Conservation (phyloP, 2,797 vertebrate species). For the Microctenopoma steveboyesi region DNA sequence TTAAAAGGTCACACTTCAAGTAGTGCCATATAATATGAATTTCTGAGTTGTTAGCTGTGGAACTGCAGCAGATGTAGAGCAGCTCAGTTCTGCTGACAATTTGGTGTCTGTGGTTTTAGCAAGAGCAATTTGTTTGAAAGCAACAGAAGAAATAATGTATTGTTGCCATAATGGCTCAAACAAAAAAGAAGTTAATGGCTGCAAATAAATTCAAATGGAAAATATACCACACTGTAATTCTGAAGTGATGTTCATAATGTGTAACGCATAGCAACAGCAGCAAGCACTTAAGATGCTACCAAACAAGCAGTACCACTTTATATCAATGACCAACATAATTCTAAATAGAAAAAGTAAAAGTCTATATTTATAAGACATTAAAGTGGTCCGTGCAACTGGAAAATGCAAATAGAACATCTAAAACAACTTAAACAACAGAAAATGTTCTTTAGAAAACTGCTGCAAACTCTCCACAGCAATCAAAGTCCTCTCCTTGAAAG, state of each 20-base stretch:
- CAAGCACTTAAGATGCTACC: not conserved
- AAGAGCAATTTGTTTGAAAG: not conserved
- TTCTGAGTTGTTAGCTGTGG: slow-evolving; percentile 25
- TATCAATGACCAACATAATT: slow-evolving; percentile 27
- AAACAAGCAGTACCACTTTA: slow-evolving; percentile 5
- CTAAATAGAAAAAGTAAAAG: not conserved
- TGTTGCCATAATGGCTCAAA: not conserved
- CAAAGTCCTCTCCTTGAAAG: slow-evolving; percentile 49
- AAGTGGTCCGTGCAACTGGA: slow-evolving; percentile 6
- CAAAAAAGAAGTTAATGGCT: slow-evolving; percentile 4
- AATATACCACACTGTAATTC: too few species aligned
- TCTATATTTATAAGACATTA: slow-evolving; percentile 1
- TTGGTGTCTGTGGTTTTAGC: slow-evolving; percentile 2
- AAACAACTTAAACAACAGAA: slow-evolving; percentile 20
- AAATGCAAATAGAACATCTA: slow-evolving; percentile 22
- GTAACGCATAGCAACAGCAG: not conserved
- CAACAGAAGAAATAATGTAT: not conserved
- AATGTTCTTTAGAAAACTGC: slow-evolving; percentile 22
- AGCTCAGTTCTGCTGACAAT: slow-evolving; percentile 36
- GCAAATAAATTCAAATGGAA: too few species aligned
- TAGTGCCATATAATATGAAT: slow-evolving; percentile 9
- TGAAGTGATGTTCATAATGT: not conserved
- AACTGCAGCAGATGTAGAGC: slow-evolving; percentile 21
- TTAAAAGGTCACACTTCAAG: slow-evolving; percentile 48
- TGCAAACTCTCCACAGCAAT: slow-evolving; percentile 43